A percentile compares a stretch with the other conserved stretches of the same genome.
These are phyloP conservation scores for Rutilus rutilus DNA, from an alignment of 2,113 vertebrate species.

Conservation along the genomic window DNA sequence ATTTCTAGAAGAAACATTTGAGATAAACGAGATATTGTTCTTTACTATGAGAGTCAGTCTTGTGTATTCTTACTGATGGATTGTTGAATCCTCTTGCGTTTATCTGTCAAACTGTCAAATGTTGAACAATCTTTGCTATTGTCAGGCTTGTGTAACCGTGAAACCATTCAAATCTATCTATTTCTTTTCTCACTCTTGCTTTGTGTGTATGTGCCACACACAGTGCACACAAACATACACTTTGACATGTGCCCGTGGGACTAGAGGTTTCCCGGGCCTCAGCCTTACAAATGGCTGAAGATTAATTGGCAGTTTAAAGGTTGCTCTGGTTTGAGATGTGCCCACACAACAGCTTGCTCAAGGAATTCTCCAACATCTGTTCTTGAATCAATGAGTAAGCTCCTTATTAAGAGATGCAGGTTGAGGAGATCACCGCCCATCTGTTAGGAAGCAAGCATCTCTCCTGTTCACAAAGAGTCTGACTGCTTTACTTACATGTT, in stretches of 20 bases:
- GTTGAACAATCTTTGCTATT: not conserved
- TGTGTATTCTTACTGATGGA: not conserved
- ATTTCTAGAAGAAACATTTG: not conserved
- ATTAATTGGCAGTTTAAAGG: conserved; percentile 50
- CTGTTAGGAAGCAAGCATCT: not conserved
- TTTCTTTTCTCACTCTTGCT: not conserved
- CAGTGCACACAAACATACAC: not conserved
- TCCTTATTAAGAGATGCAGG: conserved; percentile 24
- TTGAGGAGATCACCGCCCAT: conserved; percentile 18
- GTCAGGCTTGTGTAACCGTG: not conserved
- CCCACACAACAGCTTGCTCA: conserved; percentile 52
- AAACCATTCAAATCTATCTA: not conserved
- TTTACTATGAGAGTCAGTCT: not conserved
- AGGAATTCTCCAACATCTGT: conserved; percentile 48
- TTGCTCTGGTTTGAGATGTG: conserved; percentile 33
- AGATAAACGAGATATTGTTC: not conserved
- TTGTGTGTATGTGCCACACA: not conserved
- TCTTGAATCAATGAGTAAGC: not conserved
- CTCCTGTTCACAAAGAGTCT: not conserved
- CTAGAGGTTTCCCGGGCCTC: conserved; percentile 19
- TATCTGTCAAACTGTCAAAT: not conserved
- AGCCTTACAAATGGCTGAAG: conserved; percentile 27
- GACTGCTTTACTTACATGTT: not conserved
- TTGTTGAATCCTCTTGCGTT: not conserved
- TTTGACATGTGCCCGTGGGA: not conserved